These are phyloP conservation scores for Cephalopterus ornatus DNA, from an alignment of 2,113 vertebrate species.

Conservation along the genomic window DNA sequence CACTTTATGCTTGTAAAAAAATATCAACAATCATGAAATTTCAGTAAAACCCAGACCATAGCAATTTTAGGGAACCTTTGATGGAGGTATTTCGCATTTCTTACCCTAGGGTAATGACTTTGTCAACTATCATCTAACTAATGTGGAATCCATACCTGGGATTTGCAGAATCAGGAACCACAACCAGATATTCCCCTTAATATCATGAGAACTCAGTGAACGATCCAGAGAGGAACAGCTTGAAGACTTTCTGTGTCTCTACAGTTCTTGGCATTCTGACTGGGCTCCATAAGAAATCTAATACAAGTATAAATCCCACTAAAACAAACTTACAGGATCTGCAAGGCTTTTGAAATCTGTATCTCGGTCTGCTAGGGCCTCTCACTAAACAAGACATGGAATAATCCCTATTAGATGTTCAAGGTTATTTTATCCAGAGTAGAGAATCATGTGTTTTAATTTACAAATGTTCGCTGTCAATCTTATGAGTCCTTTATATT, in stretches of 20 bases:
- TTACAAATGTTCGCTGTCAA: not conserved
- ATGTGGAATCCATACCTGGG: rapidly evolving
- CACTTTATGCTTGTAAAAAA: not conserved
- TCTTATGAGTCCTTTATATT: not conserved
- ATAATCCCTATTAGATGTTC: not conserved
- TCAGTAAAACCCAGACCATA: not conserved
- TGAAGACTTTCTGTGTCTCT: not conserved
- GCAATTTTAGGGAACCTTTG: not conserved
- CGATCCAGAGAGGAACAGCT: not conserved
- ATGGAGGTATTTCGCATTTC: not conserved
- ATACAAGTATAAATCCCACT: not conserved
- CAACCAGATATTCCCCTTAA: not conserved
- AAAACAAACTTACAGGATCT: not conserved
- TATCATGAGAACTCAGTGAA: not conserved
- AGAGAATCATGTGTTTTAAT: not conserved
- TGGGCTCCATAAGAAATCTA: not conserved
- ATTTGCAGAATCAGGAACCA: not conserved
- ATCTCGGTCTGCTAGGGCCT: not conserved
- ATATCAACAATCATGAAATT: not conserved
- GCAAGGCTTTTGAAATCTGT: not conserved
- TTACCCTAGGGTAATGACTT: not conserved
- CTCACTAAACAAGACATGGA: not conserved
- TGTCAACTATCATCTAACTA: not conserved
- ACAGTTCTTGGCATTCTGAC: not conserved
- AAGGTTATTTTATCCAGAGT: not conserved